These are phyloP conservation scores for Poecilobothrus nobilitatus DNA, from an alignment of 2,888 invertebrate genomes.

Conservation along the genomic window DNA sequence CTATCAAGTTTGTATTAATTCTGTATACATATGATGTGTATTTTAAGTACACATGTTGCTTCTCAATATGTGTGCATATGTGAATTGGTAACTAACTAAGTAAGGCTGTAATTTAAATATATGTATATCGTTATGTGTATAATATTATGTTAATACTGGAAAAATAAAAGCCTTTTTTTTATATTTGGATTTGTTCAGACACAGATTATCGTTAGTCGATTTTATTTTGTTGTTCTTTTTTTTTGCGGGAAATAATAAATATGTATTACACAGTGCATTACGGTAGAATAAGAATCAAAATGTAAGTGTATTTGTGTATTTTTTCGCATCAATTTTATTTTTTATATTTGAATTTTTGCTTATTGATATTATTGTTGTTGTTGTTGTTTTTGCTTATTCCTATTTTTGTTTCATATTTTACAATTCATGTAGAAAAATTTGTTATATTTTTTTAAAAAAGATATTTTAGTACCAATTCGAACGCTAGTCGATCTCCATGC, in stretches of 20 bases:
- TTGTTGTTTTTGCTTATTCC: neutral
- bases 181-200: no score
- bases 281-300: neutral
- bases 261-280: no score
- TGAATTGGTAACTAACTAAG: neutral
- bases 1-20: neutral
- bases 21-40: no score
- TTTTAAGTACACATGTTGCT: no score
- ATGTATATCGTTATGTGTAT: neutral
- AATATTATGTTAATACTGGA: no score
- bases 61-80: no score
- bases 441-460: neutral
- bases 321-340: neutral
- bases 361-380: neutral
- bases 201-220: no score
- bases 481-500: slow-evolving; percentile 46
- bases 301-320: neutral
- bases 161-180: neutral
- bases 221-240: neutral
- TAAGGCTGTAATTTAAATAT: neutral
- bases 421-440: neutral
- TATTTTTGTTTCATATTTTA: neutral
- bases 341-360: neutral
- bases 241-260: neutral
- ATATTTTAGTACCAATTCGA: slow-evolving; percentile 44